A percentile compares a stretch with the other conserved stretches of the same genome.
phyloP scores from a whole-genome alignment of 2,888 invertebrate species.

The Epinotia bilunana region DNA sequence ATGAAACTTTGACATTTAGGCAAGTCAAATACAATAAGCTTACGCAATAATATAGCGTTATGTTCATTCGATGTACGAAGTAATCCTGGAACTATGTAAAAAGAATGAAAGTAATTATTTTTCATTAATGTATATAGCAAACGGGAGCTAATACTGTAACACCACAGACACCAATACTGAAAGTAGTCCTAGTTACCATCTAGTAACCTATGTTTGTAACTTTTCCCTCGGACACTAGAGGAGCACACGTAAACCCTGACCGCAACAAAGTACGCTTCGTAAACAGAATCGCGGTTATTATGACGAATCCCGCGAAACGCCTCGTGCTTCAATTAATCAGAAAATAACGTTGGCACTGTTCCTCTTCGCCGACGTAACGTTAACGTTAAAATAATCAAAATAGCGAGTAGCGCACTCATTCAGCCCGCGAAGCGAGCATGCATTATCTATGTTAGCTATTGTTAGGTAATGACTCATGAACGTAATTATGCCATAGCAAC shows the following conservation, averaged over 20 bases:
- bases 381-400: slow-evolving; percentile 73
- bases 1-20: no score
- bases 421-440: slow-evolving; percentile 62
- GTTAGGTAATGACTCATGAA: slow-evolving; percentile 32
- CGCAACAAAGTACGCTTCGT: slow-evolving; percentile 63
- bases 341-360: slow-evolving; percentile 73
- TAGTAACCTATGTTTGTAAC: slow-evolving; percentile 42
- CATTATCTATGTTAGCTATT: slow-evolving; percentile 39
- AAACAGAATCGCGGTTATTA: slow-evolving; percentile 65
- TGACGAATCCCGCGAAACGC: slow-evolving; percentile 71
- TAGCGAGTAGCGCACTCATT: slow-evolving; percentile 66
- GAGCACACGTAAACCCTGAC: slow-evolving; percentile 52
- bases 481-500: slow-evolving; percentile 13
- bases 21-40: no score
- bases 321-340: slow-evolving; percentile 74
- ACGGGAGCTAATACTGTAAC: neutral
- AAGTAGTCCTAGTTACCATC: slow-evolving; percentile 4
- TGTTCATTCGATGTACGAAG: no score
- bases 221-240: slow-evolving; percentile 48
- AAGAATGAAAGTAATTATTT: neutral
- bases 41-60: no score
- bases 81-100: no score
- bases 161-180: neutral
- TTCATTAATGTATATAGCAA: neutral
- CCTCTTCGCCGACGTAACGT: slow-evolving; percentile 65